Conservation (phyloP, 2,888 invertebrate genomes). For the Pollenia amentaria region DNA sequence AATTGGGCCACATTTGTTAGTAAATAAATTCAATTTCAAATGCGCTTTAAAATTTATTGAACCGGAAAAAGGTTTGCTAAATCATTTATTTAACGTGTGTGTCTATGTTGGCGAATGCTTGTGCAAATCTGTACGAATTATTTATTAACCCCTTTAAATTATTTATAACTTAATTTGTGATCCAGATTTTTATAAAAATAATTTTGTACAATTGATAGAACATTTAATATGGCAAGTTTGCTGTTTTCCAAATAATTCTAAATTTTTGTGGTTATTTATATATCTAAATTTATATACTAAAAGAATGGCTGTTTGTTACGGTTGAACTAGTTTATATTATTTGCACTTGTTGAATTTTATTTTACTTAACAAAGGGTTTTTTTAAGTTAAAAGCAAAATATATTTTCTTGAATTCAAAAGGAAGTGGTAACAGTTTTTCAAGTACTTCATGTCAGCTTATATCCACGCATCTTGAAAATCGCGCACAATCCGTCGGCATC, state of each 20-base stretch:
- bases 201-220: slow-evolving; percentile 1
- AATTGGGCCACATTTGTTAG: slow-evolving; percentile 28
- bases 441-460: no score
- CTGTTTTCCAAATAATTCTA: background rate
- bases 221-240: slow-evolving; percentile 1
- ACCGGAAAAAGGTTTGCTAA: slow-evolving; percentile 38
- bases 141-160: slow-evolving; percentile 24
- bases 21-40: background rate
- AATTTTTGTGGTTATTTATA: background rate
- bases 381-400: no score
- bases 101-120: background rate
- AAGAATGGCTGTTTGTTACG: background rate
- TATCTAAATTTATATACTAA: background rate
- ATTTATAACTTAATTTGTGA: slow-evolving; percentile 35
- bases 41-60: slow-evolving; percentile 35
- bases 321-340: background rate
- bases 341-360: slow-evolving; percentile 4
- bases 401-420: no score
- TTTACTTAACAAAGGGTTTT: background rate
- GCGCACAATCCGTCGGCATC: no score
- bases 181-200: background rate
- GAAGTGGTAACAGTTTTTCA: no score
- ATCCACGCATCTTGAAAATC: no score
- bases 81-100: slow-evolving; percentile 25
- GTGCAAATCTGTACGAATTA: background rate